Evolutionary conservation across 2,888 invertebrate genomes (phyloP).

Genomic region (Formica aserva): DNA sequence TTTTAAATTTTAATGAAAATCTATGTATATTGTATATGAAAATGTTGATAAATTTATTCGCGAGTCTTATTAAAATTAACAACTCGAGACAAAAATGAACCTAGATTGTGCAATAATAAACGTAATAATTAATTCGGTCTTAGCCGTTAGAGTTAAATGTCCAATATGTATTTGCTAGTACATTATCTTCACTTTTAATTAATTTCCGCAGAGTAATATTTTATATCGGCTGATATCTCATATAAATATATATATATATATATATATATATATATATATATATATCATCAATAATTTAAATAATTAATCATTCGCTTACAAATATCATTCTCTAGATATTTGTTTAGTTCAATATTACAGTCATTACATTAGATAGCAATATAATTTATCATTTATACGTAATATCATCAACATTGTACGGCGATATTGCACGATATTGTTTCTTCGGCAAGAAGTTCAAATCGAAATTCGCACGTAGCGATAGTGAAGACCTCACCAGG

Average conservation of each 20-base stretch:
- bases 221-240: background rate
- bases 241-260: background rate
- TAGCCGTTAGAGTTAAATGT: background rate
- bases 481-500: constrained; percentile 4
- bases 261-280: background rate
- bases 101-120: background rate
- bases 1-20: too few relatives aligned
- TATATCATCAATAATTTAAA: background rate
- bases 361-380: background rate
- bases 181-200: background rate
- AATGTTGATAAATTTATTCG: background rate
- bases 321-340: constrained; percentile 5
- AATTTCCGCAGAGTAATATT: background rate
- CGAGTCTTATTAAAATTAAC: constrained; percentile 1
- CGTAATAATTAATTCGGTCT: background rate
- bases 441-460: background rate
- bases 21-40: too few relatives aligned
- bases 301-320: background rate
- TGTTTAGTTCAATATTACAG: background rate
- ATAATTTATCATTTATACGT: background rate
- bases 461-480: background rate
- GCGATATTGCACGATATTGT: background rate
- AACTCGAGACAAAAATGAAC: background rate
- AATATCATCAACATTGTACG: background rate
- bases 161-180: background rate